A percentile compares a stretch with the other conserved stretches of the same genome.
Evolutionary conservation across 2,797 vertebrate genomes (phyloP).

Genomic region (Tapera naevia): DNA sequence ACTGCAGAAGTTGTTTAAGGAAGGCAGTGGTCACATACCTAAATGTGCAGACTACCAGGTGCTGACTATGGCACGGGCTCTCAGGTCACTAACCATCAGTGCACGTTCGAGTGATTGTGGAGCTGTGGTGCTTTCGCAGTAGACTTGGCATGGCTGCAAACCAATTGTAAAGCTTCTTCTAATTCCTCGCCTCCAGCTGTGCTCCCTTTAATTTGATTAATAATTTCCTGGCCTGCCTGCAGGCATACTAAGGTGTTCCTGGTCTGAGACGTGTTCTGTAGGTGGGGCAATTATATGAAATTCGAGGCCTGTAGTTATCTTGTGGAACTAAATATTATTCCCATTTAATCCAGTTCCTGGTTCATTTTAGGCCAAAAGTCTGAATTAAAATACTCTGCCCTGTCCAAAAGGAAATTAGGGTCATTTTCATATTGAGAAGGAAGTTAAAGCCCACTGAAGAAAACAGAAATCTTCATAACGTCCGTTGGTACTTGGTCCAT

Average conservation of each 20-base stretch:
- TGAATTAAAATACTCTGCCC: not conserved
- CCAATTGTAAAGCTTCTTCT: not conserved
- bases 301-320: not conserved
- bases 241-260: not conserved
- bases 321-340: not conserved
- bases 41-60: not conserved
- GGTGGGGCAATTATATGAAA: not conserved
- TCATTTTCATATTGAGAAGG: not conserved
- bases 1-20: not conserved
- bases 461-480: not conserved
- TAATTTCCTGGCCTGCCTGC: not conserved
- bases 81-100: fast-evolving
- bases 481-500: not conserved
- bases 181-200: not conserved
- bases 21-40: not conserved
- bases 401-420: not conserved
- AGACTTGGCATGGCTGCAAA: not conserved
- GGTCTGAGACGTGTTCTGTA: not conserved
- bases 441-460: not conserved
- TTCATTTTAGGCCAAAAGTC: not conserved
- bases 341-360: not conserved
- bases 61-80: not conserved
- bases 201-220: not conserved
- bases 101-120: not conserved
- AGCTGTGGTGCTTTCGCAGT: not conserved